A percentile compares a stretch with the other conserved stretches of the same genome.
Conservation (phyloP, 1,140 invertebrate genomes). For the Lepidostoma basale region DNA sequence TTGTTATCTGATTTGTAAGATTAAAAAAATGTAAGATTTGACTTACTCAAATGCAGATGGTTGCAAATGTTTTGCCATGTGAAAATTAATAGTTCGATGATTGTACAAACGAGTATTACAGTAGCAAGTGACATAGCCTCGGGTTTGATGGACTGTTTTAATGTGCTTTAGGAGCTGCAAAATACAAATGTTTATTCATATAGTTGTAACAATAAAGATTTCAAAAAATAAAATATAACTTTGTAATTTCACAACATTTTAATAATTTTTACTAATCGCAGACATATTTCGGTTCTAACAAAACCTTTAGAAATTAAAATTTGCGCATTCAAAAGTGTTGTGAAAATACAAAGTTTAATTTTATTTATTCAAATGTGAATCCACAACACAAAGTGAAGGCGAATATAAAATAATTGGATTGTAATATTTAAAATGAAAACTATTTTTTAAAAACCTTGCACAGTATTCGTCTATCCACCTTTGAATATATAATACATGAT, state of each 20-base stretch:
- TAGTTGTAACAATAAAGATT: not conserved
- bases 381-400: too few species aligned
- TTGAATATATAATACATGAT: not conserved
- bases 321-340: too few species aligned
- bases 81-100: slow-evolving; percentile 31
- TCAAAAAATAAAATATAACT: not conserved
- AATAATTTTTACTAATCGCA: too few species aligned
- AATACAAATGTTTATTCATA: not conserved
- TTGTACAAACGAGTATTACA: slow-evolving; percentile 35
- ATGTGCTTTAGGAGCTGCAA: slow-evolving; percentile 41
- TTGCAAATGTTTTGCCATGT: slow-evolving; percentile 41
- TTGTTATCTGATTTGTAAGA: not conserved
- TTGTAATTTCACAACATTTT: not conserved
- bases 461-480: too few species aligned
- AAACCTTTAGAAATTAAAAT: too few species aligned
- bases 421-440: too few species aligned
- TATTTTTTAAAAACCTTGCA: too few species aligned
- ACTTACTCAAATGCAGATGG: slow-evolving; percentile 42
- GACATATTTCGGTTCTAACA: too few species aligned
- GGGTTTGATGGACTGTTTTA: slow-evolving; percentile 15
- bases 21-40: slow-evolving; percentile 15
- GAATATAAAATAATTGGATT: too few species aligned
- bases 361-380: too few species aligned
- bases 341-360: too few species aligned
- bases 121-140: slow-evolving; percentile 39